Base-by-base conservation (phyloP, 1,140 invertebrate species). In the Drosophila lacteicornis region DNA sequence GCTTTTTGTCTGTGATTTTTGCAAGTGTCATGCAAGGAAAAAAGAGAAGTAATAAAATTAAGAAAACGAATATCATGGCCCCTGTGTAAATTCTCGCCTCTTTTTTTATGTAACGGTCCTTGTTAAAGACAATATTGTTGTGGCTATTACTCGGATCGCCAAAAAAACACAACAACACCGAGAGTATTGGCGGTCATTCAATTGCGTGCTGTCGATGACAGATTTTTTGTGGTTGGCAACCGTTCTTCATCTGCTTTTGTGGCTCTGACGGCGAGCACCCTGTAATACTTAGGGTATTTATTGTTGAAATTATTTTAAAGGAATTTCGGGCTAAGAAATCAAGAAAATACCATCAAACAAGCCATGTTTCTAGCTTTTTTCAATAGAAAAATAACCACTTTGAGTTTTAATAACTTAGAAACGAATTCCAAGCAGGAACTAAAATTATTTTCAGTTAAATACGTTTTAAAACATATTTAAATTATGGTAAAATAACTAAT, bases 61-160 rank as follows among this genome's bases (percentile, higher is more conserved):
- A 40, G 51, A 56, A 56, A 56, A n/a, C 53, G 53, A 40, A 40
- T 40, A 56, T 56, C 53, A 56, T 56, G 53, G 36, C 19, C 57
- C 22, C 57, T 6, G 43, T 67, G 57, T 67, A 60, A 58, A 50
- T 60, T 61, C 47, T 51, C 46, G 42, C 57, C 30, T 45, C 51
- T 56, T 55, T 75, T 84, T 74, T 83, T 84, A 79, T 88, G 80
- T 84, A 87, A 87, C 84, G 84, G 84, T 87, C 77, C 77, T 83
- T 80, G 58, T 67, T 66, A 73, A 66, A 85, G 60, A 62, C 66
- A 25, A 49, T 76, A 58, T 69, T 82, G 65, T 70, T 68, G 61
- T 62, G 55, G 51, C 49, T 33, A 60, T 66, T 36, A 43, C 40
- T 22, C 36, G 53, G 53, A 51, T 30, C 33, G 22, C 22, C 15